A percentile compares a stretch with the other conserved stretches of the same genome.
Conservation (phyloP, 1,140 invertebrate species). For the Nomia melanderi region DNA sequence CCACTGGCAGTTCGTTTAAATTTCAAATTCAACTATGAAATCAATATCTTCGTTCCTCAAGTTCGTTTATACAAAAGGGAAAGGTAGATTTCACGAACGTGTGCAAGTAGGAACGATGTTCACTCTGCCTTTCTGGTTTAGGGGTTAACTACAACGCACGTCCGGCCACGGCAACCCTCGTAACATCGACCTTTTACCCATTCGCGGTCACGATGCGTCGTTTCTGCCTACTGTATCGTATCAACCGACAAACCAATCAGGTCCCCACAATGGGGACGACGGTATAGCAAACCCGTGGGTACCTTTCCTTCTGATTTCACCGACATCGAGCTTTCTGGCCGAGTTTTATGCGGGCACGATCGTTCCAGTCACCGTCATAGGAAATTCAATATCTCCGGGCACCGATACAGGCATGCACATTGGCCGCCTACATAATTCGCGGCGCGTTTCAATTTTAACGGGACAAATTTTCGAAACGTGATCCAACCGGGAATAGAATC, state of each 20-base stretch:
- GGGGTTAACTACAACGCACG: constrained; percentile 5
- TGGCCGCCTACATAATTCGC: not conserved
- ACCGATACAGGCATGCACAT: constrained; percentile 10
- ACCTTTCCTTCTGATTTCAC: constrained; percentile 35
- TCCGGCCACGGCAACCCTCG: constrained; percentile 6
- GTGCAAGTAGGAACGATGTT: not conserved
- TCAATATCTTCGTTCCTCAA: too few relatives aligned
- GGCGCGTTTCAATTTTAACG: constrained; percentile 24
- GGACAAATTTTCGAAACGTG: constrained; percentile 1
- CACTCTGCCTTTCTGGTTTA: not conserved
- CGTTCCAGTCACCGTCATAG: not conserved
- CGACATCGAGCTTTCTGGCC: constrained; percentile 40
- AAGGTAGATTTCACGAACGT: not conserved
- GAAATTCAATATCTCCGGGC: constrained; percentile 15
- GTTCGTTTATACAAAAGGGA: not conserved
- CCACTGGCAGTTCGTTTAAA: too few relatives aligned
- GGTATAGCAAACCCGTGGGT: constrained; percentile 10
- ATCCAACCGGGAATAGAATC: not conserved
- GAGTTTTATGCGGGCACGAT: constrained; percentile 25
- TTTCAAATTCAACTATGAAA: too few relatives aligned
- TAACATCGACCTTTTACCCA: constrained; percentile 14
- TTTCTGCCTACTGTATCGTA: constrained; percentile 45
- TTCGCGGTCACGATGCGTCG: constrained; percentile 33
- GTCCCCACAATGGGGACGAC: constrained; percentile 49
- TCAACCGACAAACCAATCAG: constrained; percentile 58